Conservation (phyloP, 2,113 vertebrate genomes). For the Onychostoma macrolepis region DNA sequence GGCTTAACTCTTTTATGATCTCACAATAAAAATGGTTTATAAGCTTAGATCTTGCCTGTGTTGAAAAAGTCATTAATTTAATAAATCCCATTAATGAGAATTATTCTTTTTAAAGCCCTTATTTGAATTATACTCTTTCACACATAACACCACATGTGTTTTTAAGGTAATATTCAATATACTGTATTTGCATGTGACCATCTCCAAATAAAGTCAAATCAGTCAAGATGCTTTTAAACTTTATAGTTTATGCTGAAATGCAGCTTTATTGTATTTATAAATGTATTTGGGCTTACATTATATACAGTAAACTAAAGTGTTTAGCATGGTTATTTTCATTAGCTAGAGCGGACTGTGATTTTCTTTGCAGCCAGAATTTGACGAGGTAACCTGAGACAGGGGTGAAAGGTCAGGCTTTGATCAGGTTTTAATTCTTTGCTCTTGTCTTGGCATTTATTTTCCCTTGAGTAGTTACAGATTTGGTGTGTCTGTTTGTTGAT, state of each 20-base stretch:
- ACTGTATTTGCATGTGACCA: background rate
- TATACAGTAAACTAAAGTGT: background rate
- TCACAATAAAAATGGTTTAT: background rate
- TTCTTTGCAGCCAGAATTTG: background rate
- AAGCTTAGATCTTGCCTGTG: background rate
- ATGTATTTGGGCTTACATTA: background rate
- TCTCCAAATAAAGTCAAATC: too few relatives aligned
- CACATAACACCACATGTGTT: background rate
- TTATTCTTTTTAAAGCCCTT: background rate
- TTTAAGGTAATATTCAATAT: background rate
- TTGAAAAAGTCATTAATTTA: background rate
- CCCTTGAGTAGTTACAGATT: background rate
- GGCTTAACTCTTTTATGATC: background rate
- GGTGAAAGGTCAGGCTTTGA: background rate
- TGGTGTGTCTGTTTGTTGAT: background rate
- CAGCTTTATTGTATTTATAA: background rate
- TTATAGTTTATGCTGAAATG: background rate
- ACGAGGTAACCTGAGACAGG: background rate
- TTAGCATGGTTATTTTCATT: background rate
- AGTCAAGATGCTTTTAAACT: background rate
- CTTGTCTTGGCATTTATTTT: background rate
- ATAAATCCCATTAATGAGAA: conserved; percentile 3
- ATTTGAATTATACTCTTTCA: background rate
- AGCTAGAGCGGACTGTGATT: background rate
- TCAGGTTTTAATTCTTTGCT: background rate